These are phyloP conservation scores for cat (Felis catus) DNA, from an alignment of 2,113 vertebrate species.

Conservation along the genomic window DNA sequence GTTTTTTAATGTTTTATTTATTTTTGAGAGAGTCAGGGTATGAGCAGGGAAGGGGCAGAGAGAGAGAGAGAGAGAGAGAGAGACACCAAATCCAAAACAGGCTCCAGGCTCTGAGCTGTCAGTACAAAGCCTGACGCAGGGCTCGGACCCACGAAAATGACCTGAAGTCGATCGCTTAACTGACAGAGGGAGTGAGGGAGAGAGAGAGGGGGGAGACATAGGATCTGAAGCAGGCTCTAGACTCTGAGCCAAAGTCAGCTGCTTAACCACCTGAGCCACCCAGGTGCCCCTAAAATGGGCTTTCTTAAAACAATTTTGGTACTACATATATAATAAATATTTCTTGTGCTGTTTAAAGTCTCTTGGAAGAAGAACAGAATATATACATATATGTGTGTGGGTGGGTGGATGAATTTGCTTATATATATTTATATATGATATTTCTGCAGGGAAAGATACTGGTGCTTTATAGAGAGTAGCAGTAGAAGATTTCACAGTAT, in stretches of 20 bases:
- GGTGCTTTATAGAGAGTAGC: background rate
- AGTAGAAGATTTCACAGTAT: background rate
- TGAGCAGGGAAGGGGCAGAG: background rate
- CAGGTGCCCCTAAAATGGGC: background rate
- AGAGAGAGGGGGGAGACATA: no score
- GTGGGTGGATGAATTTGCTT: background rate
- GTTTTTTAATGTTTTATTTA: no score
- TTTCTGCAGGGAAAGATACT: constrained; percentile 16
- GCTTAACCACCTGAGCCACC: background rate
- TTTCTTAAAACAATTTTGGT: background rate
- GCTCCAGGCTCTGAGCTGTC: background rate
- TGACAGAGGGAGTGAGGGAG: no score
- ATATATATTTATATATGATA: background rate
- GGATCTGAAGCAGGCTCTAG: no score
- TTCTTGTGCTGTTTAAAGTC: constrained; percentile 17
- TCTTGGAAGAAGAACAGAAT: background rate
- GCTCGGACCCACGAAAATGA: background rate
- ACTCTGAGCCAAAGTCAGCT: background rate
- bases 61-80: background rate
- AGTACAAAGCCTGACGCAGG: background rate
- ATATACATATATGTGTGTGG: background rate
- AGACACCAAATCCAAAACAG: background rate
- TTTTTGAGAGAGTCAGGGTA: no score
- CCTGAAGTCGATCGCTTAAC: background rate
- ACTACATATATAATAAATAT: background rate